Base-by-base conservation (phyloP, 2,797 vertebrate species). In the Ctenochaetus hawaiiensis region DNA sequence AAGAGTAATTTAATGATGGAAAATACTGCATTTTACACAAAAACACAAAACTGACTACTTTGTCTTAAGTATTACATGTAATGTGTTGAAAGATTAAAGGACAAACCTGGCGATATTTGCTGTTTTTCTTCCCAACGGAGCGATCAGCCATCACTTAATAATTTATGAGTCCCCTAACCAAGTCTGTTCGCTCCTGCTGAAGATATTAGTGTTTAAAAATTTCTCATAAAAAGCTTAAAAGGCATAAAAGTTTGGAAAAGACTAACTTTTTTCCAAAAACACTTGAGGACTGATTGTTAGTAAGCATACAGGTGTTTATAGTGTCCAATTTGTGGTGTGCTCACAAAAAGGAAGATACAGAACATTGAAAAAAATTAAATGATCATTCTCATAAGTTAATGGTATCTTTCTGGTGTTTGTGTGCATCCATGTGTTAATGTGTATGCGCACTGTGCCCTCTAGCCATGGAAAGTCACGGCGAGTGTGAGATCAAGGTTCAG, bases 391-490 rank as follows among this genome's bases (percentile, higher is more conserved):
- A 34, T 8, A 20, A 17, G 49, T 7, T 12, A 59, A 60, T 13
- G 4, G 20, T 45, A 68, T 59, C 8, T 53, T 22, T 52, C 14
- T 37, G 44, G 2, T 30, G 4, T 58, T 34, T 75, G 9, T 58
- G 2, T 77, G 39, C 18, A 3, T 73, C 13, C 12, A 1, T 54
- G 26, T 61, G 54, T 80, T 10, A 22, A 2, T 68, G 30, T 73
- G 18, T 73, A 8, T 49, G 53, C 41, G 13, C 8, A 3, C 67
- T 68, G 11, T 65, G 67, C 34, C 59, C 22, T 84, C 48, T 73
- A 98, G 97, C 91, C 65, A 96, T 96, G 93, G 97, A 98, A 84
- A 96, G 95, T 75, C 96, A 98, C 0, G 96, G 97, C 2, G 97
- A 98, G 80, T 97, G 95, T 81, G 96, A 96, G 85, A 97, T 98